phyloP scores from a whole-genome alignment of 2,113 vertebrate genomes.

The Misgurnus mizolepis region DNA sequence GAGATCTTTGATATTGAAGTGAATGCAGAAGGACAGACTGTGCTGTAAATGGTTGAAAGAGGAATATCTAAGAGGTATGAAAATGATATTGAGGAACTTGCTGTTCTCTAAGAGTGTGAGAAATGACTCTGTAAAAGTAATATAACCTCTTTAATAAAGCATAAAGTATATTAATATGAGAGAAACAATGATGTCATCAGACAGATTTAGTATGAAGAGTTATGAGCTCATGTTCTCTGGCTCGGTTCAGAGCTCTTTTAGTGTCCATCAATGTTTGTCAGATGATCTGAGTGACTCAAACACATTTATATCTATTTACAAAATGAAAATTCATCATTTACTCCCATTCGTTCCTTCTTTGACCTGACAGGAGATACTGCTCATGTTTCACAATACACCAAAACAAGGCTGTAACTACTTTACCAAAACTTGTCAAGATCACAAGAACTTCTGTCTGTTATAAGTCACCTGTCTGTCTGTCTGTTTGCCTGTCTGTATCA shows the following conservation, averaged over 20 bases:
- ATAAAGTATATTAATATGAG: constrained; percentile 13
- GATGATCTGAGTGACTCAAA: too few relatives aligned
- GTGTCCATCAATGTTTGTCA: neutral
- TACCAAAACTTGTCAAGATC: too few relatives aligned
- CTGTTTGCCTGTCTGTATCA: neutral
- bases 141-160: constrained; percentile 4
- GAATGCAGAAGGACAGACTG: neutral
- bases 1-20: neutral
- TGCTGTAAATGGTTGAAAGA: neutral
- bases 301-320: too few relatives aligned
- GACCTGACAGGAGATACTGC: too few relatives aligned
- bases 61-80: constrained; percentile 14
- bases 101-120: constrained; percentile 20
- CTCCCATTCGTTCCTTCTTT: too few relatives aligned
- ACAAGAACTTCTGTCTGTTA: too few relatives aligned
- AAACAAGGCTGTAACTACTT: too few relatives aligned
- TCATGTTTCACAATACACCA: too few relatives aligned
- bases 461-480: neutral
- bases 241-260: neutral
- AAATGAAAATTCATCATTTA: too few relatives aligned
- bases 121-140: neutral
- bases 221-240: neutral
- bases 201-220: constrained; percentile 32
- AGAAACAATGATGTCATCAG: constrained; percentile 29
- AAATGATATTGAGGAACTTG: neutral